Evolutionary conservation across 2,113 vertebrate genomes (phyloP).

Genomic region (Cyrtonyx montezumae): DNA sequence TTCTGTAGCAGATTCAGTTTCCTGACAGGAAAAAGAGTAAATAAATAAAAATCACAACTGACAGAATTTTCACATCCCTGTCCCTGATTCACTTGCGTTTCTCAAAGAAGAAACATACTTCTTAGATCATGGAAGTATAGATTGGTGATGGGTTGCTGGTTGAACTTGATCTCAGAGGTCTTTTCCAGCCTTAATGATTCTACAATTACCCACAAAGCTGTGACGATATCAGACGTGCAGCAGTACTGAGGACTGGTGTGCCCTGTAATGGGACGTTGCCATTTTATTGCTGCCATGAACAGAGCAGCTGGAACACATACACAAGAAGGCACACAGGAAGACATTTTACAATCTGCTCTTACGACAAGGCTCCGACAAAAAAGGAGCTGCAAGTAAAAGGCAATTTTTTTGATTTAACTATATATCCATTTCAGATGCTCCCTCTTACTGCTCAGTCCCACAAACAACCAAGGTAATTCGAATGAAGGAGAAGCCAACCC

Average conservation of each 20-base stretch:
- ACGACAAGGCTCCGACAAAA: not conserved
- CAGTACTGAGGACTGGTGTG: not conserved
- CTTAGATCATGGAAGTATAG: not conserved
- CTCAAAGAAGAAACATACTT: not conserved
- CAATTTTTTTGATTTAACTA: not conserved
- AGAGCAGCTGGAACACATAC: not conserved
- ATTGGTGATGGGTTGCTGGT: not conserved
- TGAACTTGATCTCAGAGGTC: not conserved
- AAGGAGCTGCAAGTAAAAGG: not conserved
- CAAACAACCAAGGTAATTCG: not conserved
- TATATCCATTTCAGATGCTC: not conserved
- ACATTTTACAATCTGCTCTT: not conserved
- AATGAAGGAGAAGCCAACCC: not conserved
- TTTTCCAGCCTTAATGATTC: not conserved
- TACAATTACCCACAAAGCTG: not conserved
- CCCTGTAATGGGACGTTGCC: fast-evolving
- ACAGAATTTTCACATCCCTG: not conserved
- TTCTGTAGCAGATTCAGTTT: not conserved
- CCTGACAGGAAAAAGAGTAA: not conserved
- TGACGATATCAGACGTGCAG: no score
- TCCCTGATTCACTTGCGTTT: not conserved
- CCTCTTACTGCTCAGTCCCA: not conserved
- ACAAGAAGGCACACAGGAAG: not conserved
- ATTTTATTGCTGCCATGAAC: not conserved
- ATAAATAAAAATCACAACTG: not conserved